phyloP scores from a whole-genome alignment of 1,140 invertebrate genomes.

The Drosophila sturtevanti region DNA sequence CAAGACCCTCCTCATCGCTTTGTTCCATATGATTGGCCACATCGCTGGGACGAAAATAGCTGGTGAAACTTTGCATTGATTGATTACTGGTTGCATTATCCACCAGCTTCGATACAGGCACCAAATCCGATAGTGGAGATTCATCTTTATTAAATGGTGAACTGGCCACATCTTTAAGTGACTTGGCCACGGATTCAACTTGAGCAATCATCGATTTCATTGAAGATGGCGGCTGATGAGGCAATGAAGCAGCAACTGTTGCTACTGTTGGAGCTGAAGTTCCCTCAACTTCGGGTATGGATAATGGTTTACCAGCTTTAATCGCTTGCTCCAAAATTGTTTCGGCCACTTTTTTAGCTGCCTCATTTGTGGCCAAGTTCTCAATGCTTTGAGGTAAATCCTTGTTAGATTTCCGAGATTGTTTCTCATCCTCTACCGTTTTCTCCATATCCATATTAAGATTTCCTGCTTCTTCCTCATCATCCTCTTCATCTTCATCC shows the following conservation, averaged over 20 bases:
- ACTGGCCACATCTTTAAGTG: conserved; percentile 76
- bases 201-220: conserved; percentile 77
- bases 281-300: background rate
- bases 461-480: conserved; percentile 31
- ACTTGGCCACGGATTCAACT: conserved; percentile 77
- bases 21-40: conserved; percentile 83
- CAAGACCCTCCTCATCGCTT: conserved; percentile 89
- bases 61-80: conserved; percentile 84
- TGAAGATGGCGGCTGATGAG: conserved; percentile 23
- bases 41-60: conserved; percentile 84
- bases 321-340: conserved; percentile 84
- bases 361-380: conserved; percentile 42
- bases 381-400: conserved; percentile 5
- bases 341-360: conserved; percentile 84
- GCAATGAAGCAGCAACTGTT: background rate
- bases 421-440: background rate
- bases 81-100: conserved; percentile 90
- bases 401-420: background rate
- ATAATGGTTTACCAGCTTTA: conserved; percentile 74
- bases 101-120: conserved; percentile 89
- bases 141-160: conserved; percentile 82
- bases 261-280: background rate
- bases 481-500: conserved; percentile 85
- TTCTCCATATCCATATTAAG: conserved; percentile 9
- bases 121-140: conserved; percentile 85